Evolutionary conservation across 2,113 vertebrate genomes (phyloP), one percentile per base, ranked within the genome.

Genomic region (Brachyhypopomus occidentalis): DNA sequence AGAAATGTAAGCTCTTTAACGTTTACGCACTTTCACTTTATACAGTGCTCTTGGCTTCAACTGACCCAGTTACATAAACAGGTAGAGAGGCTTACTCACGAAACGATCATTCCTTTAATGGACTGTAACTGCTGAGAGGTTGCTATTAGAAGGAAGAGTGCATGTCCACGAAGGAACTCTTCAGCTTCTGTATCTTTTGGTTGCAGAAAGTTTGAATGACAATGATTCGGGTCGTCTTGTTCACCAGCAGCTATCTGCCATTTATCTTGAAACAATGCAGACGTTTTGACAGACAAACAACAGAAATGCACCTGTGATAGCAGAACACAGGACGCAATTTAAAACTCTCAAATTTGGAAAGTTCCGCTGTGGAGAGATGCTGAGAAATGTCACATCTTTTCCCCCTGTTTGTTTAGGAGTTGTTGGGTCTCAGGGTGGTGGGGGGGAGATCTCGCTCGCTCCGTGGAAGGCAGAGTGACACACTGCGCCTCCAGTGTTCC

Each of bases 1-100:
- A 19, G 69, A 80, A 69, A 38, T 30, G 45, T 69, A 75, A 75
- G 72, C 79, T 81, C 34, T 63, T 75, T 67, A 81, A 81, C 30
- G 55, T 81, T 75, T 75, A 56, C 36, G 67, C 48, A 27, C 4
- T 45, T 75, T 75, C 34, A 66, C 45, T 81, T 75, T 67, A 81
- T 63, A 60, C 22, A 6, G 4, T 17, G 30, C 60, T 45, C 17
- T 17, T 75, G 36, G 73, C 34, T 56, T 75, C 60, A 52, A 23
- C 63, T 59, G 52, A 69, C 79, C 74, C 74, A 69, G 48, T 81
- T 81, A 81, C 63, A 75, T 75, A 81, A 81, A 75, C 79, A 81
- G 59, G 52, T 69, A 64, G 30, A 70, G 34, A 81, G 36, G 63
- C 34, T 34, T 48, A 70, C 63, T 75, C 22, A 75, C 72, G 36